phyloP scores from a whole-genome alignment of 2,888 invertebrate species.

The Dolomedes plantarius region DNA sequence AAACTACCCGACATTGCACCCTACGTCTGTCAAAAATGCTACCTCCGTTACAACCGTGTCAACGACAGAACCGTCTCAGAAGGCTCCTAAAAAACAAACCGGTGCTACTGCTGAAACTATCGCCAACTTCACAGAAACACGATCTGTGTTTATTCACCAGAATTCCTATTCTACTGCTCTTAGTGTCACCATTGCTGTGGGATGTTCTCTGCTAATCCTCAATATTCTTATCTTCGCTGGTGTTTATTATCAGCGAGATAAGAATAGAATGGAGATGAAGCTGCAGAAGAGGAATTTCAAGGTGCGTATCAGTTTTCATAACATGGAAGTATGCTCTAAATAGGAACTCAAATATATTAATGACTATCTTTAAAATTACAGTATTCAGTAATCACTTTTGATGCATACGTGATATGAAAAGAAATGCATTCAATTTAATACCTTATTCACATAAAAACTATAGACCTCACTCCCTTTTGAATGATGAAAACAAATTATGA shows the following conservation, averaged over 20 bases:
- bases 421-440: too few species aligned
- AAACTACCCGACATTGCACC: neutral
- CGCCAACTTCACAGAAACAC: constrained; percentile 22
- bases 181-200: constrained; percentile 92
- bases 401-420: too few species aligned
- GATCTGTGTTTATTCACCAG: constrained; percentile 16
- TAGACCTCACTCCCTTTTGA: too few species aligned
- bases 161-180: constrained; percentile 87
- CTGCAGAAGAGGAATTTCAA: constrained; percentile 69
- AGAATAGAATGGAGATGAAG: constrained; percentile 68
- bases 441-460: too few species aligned
- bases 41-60: neutral
- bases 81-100: neutral
- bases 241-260: constrained; percentile 87
- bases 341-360: too few species aligned
- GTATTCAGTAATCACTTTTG: too few species aligned
- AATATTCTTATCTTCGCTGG: constrained; percentile 96
- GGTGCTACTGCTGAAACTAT: constrained; percentile 14
- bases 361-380: too few species aligned
- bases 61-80: constrained; percentile 13
- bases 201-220: constrained; percentile 91
- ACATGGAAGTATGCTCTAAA: too few species aligned
- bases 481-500: too few species aligned
- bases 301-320: constrained; percentile 49
- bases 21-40: neutral